Percentiles rank a stretch among this genome's conserved stretches.
These are phyloP conservation scores for Cyanoramphus novaezelandiae DNA, from an alignment of 2,113 vertebrate species.

Conservation along the genomic window DNA sequence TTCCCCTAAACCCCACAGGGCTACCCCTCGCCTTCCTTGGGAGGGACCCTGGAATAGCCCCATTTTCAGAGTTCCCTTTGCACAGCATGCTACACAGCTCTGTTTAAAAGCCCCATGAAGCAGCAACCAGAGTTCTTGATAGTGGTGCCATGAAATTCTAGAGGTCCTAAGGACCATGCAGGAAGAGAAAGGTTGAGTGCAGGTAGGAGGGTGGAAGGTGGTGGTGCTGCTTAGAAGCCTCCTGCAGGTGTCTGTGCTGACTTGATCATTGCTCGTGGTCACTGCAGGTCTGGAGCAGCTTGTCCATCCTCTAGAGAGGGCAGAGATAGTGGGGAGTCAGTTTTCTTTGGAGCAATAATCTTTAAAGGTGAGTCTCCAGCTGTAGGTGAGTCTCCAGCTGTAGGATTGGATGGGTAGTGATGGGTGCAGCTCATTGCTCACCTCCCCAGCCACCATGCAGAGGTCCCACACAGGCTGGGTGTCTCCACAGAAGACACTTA, in stretches of 20 bases:
- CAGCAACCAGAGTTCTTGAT: accelerated
- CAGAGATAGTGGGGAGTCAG: accelerated
- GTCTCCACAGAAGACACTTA: neutral
- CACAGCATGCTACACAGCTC: accelerated
- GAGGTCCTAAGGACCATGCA: neutral
- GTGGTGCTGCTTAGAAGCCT: neutral
- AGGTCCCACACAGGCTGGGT: accelerated
- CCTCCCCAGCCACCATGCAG: neutral
- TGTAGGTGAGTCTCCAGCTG: neutral
- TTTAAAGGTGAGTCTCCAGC: neutral
- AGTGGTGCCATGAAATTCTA: neutral
- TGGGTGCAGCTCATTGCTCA: neutral
- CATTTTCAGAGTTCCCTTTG: accelerated
- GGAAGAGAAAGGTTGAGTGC: neutral
- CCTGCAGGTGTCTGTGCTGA: neutral
- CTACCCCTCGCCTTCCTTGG: neutral
- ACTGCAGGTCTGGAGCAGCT: neutral
- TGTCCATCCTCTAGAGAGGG: neutral
- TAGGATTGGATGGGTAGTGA: neutral
- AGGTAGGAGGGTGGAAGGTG: neutral
- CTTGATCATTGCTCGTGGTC: accelerated
- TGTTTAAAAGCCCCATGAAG: neutral
- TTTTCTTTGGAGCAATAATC: neutral
- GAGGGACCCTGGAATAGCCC: neutral
- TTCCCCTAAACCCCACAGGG: neutral